These are phyloP conservation scores for Drosophila elegans DNA, from an alignment of 1,140 invertebrate genomes.

Conservation along the genomic window DNA sequence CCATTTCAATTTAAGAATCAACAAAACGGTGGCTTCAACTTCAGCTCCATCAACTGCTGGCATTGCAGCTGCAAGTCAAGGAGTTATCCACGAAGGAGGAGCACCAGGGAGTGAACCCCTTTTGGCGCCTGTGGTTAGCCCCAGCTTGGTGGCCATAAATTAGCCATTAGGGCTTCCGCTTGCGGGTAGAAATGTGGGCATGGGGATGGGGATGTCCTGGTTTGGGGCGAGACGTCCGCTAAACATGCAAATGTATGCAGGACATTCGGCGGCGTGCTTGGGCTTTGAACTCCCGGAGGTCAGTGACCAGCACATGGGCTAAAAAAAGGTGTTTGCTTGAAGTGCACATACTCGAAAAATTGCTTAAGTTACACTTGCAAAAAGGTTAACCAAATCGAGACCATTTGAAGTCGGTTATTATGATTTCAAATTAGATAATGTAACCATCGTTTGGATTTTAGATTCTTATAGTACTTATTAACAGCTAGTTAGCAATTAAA, in stretches of 20 bases:
- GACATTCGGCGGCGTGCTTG: conserved; percentile 49
- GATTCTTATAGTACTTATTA: too few relatives aligned
- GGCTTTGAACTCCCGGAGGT: conserved; percentile 73
- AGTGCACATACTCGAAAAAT: conserved; percentile 20
- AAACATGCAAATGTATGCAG: conserved; percentile 79
- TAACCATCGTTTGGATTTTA: too few relatives aligned
- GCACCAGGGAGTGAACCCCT: conserved; percentile 1
- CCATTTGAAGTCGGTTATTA: too few relatives aligned
- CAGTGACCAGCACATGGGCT: conserved; percentile 60
- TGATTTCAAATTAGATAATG: too few relatives aligned
- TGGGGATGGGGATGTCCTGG: conserved; percentile 24
- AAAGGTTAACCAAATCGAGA: too few relatives aligned
- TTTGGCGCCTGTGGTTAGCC: conserved; percentile 50
- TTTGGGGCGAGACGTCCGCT: conserved; percentile 16
- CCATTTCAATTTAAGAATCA: conserved; percentile 80
- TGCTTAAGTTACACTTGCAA: background rate
- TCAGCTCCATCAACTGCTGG: conserved; percentile 32
- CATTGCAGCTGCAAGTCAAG: conserved; percentile 20
- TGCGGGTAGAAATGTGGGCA: conserved; percentile 9
- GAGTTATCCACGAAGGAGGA: background rate
- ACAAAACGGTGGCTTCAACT: conserved; percentile 52
- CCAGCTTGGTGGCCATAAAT: conserved; percentile 73
- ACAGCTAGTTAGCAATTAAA: too few relatives aligned
- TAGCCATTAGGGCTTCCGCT: conserved; percentile 79
- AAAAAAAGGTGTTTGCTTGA: conserved; percentile 56